A percentile compares a stretch with the other conserved stretches of the same genome.
Conservation (phyloP, 2,113 vertebrate species). For the Martes martes region DNA sequence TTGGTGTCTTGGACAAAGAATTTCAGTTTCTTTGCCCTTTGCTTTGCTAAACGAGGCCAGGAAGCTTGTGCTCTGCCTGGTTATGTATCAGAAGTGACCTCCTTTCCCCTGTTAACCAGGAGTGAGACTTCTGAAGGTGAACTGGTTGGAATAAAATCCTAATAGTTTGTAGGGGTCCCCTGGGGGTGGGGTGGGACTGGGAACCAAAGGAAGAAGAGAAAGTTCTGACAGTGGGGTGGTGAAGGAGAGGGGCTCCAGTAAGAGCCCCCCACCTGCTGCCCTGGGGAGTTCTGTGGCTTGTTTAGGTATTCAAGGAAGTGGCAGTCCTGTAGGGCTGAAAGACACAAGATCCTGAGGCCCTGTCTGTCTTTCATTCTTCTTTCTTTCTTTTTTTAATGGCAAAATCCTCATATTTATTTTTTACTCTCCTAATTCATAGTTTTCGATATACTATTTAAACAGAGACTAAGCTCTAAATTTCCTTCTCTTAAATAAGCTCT, state of each 20-base stretch:
- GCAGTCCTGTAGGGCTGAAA: not conserved
- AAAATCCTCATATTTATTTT: not conserved
- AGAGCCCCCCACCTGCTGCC: not conserved
- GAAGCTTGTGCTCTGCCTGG: not conserved
- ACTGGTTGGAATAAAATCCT: not conserved
- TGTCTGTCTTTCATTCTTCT: not conserved
- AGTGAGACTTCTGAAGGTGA: not conserved
- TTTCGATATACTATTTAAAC: slow-evolving; percentile 1
- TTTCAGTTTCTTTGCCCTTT: not conserved
- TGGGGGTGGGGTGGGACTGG: not conserved
- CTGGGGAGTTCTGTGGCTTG: not conserved
- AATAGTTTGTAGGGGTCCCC: not conserved
- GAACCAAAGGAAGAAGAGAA: not conserved
- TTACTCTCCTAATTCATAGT: not conserved
- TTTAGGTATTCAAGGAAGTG: not conserved
- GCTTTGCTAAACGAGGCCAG: not conserved
- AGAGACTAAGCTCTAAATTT: not conserved
- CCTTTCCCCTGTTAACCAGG: not conserved
- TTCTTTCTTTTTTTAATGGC: not conserved
- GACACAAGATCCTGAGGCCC: not conserved
- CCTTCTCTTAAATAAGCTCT: not conserved
- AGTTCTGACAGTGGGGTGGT: not conserved
- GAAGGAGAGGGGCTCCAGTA: not conserved
- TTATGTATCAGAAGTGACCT: not conserved
- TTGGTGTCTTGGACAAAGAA: not conserved